phyloP scores from a whole-genome alignment of 2,797 vertebrate species.

The Silurus lanzhouensis region DNA sequence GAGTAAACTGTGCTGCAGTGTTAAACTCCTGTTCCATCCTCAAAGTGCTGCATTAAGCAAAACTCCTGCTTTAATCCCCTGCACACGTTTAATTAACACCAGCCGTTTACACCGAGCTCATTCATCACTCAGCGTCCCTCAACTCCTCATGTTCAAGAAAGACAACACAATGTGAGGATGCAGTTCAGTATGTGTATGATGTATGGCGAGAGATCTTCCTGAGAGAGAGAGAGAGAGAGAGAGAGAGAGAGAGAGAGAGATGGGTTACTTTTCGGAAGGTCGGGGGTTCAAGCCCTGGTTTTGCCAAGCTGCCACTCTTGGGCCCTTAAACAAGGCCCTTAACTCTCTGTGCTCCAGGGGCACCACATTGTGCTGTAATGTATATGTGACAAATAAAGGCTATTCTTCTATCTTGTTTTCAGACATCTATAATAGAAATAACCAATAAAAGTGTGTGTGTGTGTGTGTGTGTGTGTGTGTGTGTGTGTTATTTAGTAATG shows the following conservation, averaged over 20 bases:
- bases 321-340: no score
- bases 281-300: no score
- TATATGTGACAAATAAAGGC: no score
- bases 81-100: slow-evolving; percentile 55
- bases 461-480: background rate
- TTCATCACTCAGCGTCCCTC: slow-evolving; percentile 47
- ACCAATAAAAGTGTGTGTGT: no score
- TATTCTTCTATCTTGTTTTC: no score
- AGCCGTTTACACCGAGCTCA: slow-evolving; percentile 48
- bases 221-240: background rate
- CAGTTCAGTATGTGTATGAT: slow-evolving; percentile 42
- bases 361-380: no score
- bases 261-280: no score
- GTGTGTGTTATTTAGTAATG: background rate
- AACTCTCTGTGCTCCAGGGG: no score
- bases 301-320: no score
- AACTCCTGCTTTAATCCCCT: slow-evolving; percentile 50
- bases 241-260: background rate
- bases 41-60: slow-evolving; percentile 52
- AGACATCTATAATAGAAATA: no score
- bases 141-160: slow-evolving; percentile 16
- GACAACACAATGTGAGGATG: background rate
- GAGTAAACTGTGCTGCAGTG: slow-evolving; percentile 23
- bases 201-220: slow-evolving; percentile 37
- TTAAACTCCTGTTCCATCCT: slow-evolving; percentile 32